Base-by-base conservation (phyloP, 92 coral and sea anemone genomes). In the Palythoa grandis region DNA sequence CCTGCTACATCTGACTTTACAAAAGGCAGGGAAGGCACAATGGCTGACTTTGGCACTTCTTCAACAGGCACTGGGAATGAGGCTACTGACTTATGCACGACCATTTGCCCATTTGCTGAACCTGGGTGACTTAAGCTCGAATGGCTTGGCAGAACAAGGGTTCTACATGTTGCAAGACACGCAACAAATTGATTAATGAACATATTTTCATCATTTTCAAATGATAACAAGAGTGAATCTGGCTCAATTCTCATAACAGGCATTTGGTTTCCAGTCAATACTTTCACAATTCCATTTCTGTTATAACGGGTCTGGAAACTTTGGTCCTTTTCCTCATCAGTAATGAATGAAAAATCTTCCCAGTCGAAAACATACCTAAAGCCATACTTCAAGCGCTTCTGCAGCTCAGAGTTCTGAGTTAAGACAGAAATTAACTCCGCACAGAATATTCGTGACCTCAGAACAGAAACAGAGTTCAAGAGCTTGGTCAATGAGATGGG, bases 401-500 rank as follows among this genome's bases (percentile, higher is more conserved):
- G 61, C 23, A 94, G 87, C 79, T 94, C 98, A 68, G 93, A 87
- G 52, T 91, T 92, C 77, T 90, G 92, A 87, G 79, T 72, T 50
- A 92, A 47, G 57, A 87, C 91, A 77, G 82, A 77, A 29, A 73
- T 86, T 48, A 94, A 88, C 66, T 88, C 92, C 12, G 91, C 69
- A 20, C 91, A 93, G 72, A 92, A 84, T 50, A 86, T 86, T 37
- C 87, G 88, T 7, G 94, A 92, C 83, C 98, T 91, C 75, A 71
- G 92, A 75, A 65, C 50, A 29, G 98, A 94, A 13, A 93, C 84
- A 76, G 91, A 91, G 82, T 80, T 91, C 88, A 92, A 87, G 38
- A 94, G 94, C 86, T 88, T 92, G 79, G 70, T 90, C 88, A 94
- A 61, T 11, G 95, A 67, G 57, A 94, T 69, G 40, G 89, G 87